phyloP scores from a whole-genome alignment of 2,113 vertebrate genomes.

The Dromiciops gliroides region DNA sequence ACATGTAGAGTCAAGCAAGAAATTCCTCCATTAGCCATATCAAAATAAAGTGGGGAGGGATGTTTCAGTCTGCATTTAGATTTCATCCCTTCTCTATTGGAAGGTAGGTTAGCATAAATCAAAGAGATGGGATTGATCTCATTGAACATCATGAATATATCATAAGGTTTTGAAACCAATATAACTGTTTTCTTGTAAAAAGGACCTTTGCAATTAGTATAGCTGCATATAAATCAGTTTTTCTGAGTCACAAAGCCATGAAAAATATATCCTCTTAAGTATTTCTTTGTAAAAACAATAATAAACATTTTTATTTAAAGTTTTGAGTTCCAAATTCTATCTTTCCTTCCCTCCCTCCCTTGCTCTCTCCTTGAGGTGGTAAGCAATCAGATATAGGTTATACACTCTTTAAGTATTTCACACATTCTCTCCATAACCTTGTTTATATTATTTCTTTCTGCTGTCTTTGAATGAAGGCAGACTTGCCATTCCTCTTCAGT shows the following conservation, averaged over 20 bases:
- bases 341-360: no score
- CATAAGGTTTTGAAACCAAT: not conserved
- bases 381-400: no score
- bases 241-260: slow-evolving; percentile 28
- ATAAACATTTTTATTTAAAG: no score
- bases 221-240: slow-evolving; percentile 33
- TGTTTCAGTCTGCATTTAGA: not conserved
- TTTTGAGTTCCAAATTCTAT: no score
- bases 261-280: not conserved
- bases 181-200: not conserved
- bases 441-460: not conserved
- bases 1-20: not conserved
- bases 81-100: not conserved
- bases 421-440: not conserved
- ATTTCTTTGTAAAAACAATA: no score
- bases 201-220: not conserved
- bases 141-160: not conserved
- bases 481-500: slow-evolving; percentile 8
- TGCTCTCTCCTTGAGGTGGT: no score
- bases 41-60: not conserved
- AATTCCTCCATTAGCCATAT: not conserved
- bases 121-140: not conserved
- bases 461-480: slow-evolving; percentile 30
- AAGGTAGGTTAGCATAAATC: not conserved
- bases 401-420: not conserved